phyloP scores from a whole-genome alignment of 2,113 vertebrate genomes.

The Neolamprologus brichardi region DNA sequence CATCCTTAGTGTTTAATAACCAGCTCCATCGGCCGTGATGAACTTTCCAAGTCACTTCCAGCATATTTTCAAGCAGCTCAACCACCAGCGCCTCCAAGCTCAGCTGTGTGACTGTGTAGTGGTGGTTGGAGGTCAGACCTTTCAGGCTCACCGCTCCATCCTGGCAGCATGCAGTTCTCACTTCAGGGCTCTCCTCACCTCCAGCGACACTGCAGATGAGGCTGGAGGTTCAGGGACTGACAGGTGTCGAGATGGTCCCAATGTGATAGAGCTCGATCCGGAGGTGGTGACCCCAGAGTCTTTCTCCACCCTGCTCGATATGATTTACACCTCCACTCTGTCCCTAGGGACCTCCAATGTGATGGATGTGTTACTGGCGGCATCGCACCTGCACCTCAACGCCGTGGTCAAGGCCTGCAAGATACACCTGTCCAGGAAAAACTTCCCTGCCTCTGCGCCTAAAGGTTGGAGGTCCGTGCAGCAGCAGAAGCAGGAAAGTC shows the following conservation, averaged over 20 bases:
- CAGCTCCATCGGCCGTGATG: constrained; percentile 58
- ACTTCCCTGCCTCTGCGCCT: constrained; percentile 83
- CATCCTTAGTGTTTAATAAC: not conserved
- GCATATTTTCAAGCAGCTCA: constrained; percentile 88
- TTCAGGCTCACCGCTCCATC: constrained; percentile 87
- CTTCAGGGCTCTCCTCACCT: constrained; percentile 85
- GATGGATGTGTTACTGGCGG: constrained; percentile 92
- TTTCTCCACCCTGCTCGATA: constrained; percentile 87
- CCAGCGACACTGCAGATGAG: constrained; percentile 66
- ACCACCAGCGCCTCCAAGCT: constrained; percentile 86
- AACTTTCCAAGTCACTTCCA: constrained; percentile 93
- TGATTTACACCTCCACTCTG: constrained; percentile 93
- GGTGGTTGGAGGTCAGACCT: constrained; percentile 83
- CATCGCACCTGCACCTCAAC: constrained; percentile 90
- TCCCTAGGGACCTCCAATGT: constrained; percentile 86
- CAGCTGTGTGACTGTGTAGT: constrained; percentile 91
- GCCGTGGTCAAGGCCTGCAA: constrained; percentile 91
- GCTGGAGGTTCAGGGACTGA: not conserved
- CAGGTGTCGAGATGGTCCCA: constrained; percentile 23
- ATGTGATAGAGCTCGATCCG: constrained; percentile 86
- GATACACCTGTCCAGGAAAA: constrained; percentile 85
- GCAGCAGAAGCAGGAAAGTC: constrained; percentile 17
- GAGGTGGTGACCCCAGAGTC: constrained; percentile 92
- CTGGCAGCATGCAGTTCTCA: constrained; percentile 91
- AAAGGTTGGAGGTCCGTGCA: constrained; percentile 60